Evolutionary conservation across 2,113 vertebrate species (phyloP), one percentile per base, ranked within the genome.

Genomic region (Lagopus leucura): DNA sequence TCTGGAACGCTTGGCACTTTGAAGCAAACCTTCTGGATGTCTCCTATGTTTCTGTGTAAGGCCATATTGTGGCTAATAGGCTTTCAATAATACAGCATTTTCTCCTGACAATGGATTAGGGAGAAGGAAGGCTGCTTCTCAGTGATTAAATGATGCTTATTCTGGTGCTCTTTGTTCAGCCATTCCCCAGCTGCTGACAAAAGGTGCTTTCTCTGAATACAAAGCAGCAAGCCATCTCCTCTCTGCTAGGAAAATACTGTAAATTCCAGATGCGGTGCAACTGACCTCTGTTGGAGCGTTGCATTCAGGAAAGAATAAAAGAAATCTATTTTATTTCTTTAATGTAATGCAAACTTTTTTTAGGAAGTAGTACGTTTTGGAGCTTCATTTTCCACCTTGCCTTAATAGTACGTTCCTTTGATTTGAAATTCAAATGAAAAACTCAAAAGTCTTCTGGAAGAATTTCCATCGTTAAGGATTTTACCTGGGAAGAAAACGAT

Each of bases 161-260:
- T 86, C 65, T 55, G 32, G 13, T 64, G 80, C 70, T 73, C 55
- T 74, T 77, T 27, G 50, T 92, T 83, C 76, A 52, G 50, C 86
- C 50, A 11, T 63, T 60, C 80, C 82, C 72, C 66, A 55, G 92
- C 79, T 80, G 76, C 71, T 88, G 88, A 74, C 90, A 96, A 84
- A 95, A 91, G 82, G 73, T 88, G 86, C 89, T 92, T 82, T 90
- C 50, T 90, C 43, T 86, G 86, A 55, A 24, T 52, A 7, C 55
- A 50, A 65, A 78, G 88, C 73, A 84, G 73, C 42, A 64, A 74
- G 20, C 58, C 69, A 12, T 43, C 73, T 65, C 54, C 25, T 79
- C 73, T 40, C 57, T 45, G 72, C 25, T 52, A 36, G 34, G 40
- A 27, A 82, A 72, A 47, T 28, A 75, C 80, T 82, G 80, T 82